Evolutionary conservation across 1,140 invertebrate genomes (phyloP).

Genomic region (Aphidius gifuensis): DNA sequence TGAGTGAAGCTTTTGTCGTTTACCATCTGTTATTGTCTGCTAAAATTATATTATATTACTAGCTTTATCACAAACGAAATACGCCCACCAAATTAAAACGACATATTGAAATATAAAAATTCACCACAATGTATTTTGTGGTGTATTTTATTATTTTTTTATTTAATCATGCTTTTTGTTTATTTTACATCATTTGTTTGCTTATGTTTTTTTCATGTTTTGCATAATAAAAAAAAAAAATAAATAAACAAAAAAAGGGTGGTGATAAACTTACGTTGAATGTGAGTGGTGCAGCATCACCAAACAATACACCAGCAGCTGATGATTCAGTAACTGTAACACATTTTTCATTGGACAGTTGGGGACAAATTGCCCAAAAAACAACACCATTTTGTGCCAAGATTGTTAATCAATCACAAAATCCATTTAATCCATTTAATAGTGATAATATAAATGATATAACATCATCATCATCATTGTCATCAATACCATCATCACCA

Average conservation of each 20-base stretch:
- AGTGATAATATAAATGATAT: slow-evolving; percentile 28
- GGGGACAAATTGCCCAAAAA: slow-evolving; percentile 52
- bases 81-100: no score
- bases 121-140: not conserved
- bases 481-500: no score
- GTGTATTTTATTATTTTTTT: slow-evolving; percentile 5
- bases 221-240: slow-evolving; percentile 5
- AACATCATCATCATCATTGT: slow-evolving; percentile 29
- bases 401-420: slow-evolving; percentile 46
- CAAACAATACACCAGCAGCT: slow-evolving; percentile 32
- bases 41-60: not conserved
- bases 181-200: slow-evolving; percentile 20
- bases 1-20: not conserved
- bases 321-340: slow-evolving; percentile 53
- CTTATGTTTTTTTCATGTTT: slow-evolving; percentile 42
- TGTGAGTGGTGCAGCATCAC: slow-evolving; percentile 51
- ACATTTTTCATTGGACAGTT: slow-evolving; percentile 52
- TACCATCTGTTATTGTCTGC: not conserved
- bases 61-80: no score
- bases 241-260: slow-evolving; percentile 54
- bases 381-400: slow-evolving; percentile 49
- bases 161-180: slow-evolving; percentile 28
- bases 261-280: slow-evolving; percentile 73
- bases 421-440: slow-evolving; percentile 52
- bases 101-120: not conserved